Base-by-base conservation (phyloP, 2,113 vertebrate species). In the Microtus pennsylvanicus region DNA sequence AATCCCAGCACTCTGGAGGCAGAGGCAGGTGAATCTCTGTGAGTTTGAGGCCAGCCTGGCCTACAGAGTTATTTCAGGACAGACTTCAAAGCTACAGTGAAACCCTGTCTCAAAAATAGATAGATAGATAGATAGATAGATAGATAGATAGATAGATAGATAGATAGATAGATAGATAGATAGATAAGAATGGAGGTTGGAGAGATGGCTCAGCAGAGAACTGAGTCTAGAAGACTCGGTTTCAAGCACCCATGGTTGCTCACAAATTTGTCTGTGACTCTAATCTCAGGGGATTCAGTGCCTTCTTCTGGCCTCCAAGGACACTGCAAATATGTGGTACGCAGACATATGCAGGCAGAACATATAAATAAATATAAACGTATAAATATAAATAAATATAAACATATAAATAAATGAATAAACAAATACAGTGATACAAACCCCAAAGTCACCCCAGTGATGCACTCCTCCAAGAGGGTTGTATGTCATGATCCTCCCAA, bases 111-210 rank as follows among this genome's bases (percentile, higher is more conserved):
- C 21, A 8, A 21, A 4, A 9, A n/a, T 7, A 21, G 2, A 19
- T 7, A n/a, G 42, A 52, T 3, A 72, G 42, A n/a, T 7, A 21
- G 2, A 8, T 7, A 55, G 14, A 7, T 1, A 3, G 8, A n/a
- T 1, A 19, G 2, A 17, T 1, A 72, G 42, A 52, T 0, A 52
- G 28, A 30, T 0, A 30, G 28, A 52, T 1, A 19, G 17, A 19
- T 5, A 67, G n/a, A n/a, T n/a, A n/a, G n/a, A n/a, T n/a, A n/a
- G n/a, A n/a, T n/a, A n/a, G n/a, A n/a, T n/a, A n/a, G n/a, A n/a
- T n/a, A n/a, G n/a, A 67, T 38, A 75, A 42, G 22, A 75, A 10
- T 26, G n/a, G 74, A 21, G 74, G 11, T 45, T 61, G 35, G 55
- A 61, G 78, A 81, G 80, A 61, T 28, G 22, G 22, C 5, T 61